Percentiles rank a stretch among this genome's conserved stretches.
Evolutionary conservation across 1,140 invertebrate species (phyloP).

Genomic region (Camponotus vicinus): DNA sequence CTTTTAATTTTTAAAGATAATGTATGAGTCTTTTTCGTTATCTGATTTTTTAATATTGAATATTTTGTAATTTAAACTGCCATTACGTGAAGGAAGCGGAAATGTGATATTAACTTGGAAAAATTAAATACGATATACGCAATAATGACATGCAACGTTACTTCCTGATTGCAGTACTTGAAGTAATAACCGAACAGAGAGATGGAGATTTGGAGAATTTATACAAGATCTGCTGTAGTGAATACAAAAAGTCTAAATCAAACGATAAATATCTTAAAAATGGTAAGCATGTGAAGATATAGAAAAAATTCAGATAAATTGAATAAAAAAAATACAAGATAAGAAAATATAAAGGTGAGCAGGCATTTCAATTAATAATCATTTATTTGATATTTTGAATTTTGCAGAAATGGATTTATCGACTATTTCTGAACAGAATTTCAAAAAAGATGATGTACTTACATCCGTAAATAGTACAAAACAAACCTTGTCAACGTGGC

Average conservation of each 20-base stretch:
- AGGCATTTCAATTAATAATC: neutral
- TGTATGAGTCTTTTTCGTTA: no score
- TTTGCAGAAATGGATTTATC: slow-evolving; percentile 25
- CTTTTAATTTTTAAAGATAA: no score
- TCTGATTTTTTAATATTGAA: no score
- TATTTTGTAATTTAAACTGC: no score
- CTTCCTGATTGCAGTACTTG: slow-evolving; percentile 80
- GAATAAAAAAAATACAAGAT: neutral
- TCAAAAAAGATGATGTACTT: neutral
- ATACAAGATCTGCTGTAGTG: slow-evolving; percentile 55
- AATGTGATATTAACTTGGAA: no score
- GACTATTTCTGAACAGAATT: neutral
- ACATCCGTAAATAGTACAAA: neutral
- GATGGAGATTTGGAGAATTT: slow-evolving; percentile 79
- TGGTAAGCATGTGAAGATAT: slow-evolving; percentile 18
- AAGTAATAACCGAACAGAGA: slow-evolving; percentile 82
- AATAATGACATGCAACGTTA: neutral
- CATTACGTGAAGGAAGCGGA: no score
- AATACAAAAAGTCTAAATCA: slow-evolving; percentile 46
- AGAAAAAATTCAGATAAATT: neutral
- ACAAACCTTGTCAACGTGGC: slow-evolving; percentile 82
- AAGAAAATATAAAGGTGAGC: neutral
- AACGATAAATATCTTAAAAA: neutral
- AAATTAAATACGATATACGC: no score
- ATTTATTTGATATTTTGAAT: neutral